These are phyloP conservation scores for Ceryle rudis DNA, from an alignment of 2,797 vertebrate genomes.

Conservation along the genomic window DNA sequence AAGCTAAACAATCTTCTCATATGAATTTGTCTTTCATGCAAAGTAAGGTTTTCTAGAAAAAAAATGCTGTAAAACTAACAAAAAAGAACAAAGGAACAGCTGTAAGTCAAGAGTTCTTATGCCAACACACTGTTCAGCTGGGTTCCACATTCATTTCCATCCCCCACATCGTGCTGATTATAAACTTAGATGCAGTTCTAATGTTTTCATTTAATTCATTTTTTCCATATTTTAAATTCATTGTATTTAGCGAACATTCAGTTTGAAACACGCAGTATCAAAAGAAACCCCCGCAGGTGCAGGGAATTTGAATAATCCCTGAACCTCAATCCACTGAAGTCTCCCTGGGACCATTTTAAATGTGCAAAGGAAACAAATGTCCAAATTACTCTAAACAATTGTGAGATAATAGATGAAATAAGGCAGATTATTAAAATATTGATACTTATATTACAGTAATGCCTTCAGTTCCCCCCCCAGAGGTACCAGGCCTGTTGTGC, in stretches of 20 bases:
- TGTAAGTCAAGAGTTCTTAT: conserved; percentile 72
- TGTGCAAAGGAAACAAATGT: conserved; percentile 53
- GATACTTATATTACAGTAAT: conserved; percentile 19
- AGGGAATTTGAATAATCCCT: conserved; percentile 56
- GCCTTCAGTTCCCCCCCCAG: background rate
- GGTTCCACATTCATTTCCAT: conserved; percentile 68
- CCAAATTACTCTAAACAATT: conserved; percentile 32
- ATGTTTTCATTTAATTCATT: conserved; percentile 71
- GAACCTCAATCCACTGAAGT: conserved; percentile 25
- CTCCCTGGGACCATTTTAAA: conserved; percentile 35
- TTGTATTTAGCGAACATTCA: conserved; percentile 54
- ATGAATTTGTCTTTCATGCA: conserved; percentile 64
- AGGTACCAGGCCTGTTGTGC: background rate
- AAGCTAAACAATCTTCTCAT: conserved; percentile 54
- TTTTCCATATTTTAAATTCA: conserved; percentile 56
- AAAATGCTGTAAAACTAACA: conserved; percentile 53
- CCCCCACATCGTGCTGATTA: conserved; percentile 60
- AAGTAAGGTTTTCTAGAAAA: conserved; percentile 65
- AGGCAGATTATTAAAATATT: conserved; percentile 49
- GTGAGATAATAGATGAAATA: conserved; percentile 16
- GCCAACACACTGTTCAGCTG: conserved; percentile 70
- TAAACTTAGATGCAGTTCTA: conserved; percentile 61
- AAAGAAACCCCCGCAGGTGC: conserved; percentile 51
- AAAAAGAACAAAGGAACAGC: conserved; percentile 70
- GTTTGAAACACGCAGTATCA: conserved; percentile 14